Evolutionary conservation across 2,113 vertebrate species (phyloP).

Genomic region (Stomatorhinus ivindoensis): DNA sequence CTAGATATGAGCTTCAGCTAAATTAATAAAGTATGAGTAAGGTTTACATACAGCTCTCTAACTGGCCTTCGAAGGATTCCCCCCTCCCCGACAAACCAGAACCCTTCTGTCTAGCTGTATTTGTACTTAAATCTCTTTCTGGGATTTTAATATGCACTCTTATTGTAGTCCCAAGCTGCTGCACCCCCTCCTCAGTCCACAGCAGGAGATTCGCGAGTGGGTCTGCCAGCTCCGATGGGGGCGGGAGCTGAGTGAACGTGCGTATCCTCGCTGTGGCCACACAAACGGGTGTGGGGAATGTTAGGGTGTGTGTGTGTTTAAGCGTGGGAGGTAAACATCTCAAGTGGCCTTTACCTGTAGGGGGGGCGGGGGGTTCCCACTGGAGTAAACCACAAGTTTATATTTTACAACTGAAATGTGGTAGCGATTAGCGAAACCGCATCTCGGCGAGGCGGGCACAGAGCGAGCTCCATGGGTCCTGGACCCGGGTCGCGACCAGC

Average conservation of each 20-base stretch:
- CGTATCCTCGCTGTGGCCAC: background rate
- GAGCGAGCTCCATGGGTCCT: background rate
- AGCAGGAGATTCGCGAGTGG: background rate
- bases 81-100: background rate
- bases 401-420: constrained; percentile 17
- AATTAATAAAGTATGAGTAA: background rate
- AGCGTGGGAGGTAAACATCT: background rate
- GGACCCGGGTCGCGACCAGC: background rate
- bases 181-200: background rate
- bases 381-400: constrained; percentile 5
- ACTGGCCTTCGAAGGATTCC: background rate
- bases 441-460: background rate
- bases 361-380: background rate
- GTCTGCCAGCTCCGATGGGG: background rate
- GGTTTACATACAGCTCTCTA: background rate
- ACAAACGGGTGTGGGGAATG: background rate
- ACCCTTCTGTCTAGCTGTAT: background rate
- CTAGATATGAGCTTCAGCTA: background rate
- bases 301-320: background rate
- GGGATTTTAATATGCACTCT: background rate
- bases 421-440: constrained; percentile 14
- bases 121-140: background rate
- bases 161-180: background rate
- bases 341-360: background rate
- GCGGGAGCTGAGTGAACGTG: background rate